Evolutionary conservation across 2,113 vertebrate genomes (phyloP).

Genomic region (Labeo catla): DNA sequence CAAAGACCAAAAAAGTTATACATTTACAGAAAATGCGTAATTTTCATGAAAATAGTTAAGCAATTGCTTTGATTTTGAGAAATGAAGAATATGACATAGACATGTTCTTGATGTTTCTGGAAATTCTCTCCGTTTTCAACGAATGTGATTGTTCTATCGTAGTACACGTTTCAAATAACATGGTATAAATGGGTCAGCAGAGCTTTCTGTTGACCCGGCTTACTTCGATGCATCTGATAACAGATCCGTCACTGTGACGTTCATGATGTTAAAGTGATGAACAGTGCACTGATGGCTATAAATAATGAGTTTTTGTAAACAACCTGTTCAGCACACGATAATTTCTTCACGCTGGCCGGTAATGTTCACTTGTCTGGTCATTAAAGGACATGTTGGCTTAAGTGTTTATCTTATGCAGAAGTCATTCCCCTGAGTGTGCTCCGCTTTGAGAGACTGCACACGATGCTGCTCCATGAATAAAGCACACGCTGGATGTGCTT

Average conservation of each 20-base stretch:
- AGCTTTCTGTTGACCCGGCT: neutral
- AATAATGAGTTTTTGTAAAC: neutral
- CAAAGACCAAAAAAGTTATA: neutral
- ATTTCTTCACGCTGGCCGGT: neutral
- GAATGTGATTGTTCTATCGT: neutral
- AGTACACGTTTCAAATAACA: neutral
- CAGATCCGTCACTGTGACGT: neutral
- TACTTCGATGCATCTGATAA: neutral
- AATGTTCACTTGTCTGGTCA: conserved; percentile 4
- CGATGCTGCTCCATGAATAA: neutral
- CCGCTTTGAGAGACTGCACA: neutral
- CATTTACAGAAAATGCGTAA: neutral
- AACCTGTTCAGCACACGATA: neutral
- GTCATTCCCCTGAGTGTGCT: neutral
- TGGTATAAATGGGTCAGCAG: neutral
- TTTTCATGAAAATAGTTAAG: neutral
- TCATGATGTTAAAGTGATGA: neutral
- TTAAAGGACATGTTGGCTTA: conserved; percentile 9
- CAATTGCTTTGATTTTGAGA: neutral
- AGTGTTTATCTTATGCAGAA: conserved; percentile 15
- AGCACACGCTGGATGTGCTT: neutral
- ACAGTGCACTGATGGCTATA: neutral
- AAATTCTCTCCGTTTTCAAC: neutral
- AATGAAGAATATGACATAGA: neutral
- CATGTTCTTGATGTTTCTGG: neutral